Evolutionary conservation across 2,797 vertebrate species (phyloP), one percentile per base, ranked within the genome.

Genomic region (Falco cherrug): DNA sequence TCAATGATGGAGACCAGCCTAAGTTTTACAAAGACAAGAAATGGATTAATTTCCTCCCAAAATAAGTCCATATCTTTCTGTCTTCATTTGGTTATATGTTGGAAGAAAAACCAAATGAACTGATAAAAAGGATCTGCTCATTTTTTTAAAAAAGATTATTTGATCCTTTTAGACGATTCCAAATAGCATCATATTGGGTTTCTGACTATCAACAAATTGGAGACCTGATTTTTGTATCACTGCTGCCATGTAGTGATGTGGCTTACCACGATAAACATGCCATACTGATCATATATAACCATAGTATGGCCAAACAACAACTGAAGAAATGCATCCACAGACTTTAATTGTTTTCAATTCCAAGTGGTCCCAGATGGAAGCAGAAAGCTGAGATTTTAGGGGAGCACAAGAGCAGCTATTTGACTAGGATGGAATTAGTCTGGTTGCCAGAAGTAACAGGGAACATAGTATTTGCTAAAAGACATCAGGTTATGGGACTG

Each of bases 1-100:
- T 84, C 12, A 16, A 61, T 24, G 53, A 90, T 6, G 50, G n/a
- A 87, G 33, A 89, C 13, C 43, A 89, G 61, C 18, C 35, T 50
- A 41, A 39, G 33, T 64, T 76, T 93, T 67, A 68, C n/a, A 28
- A 77, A 90, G 53, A 83, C 45, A 84, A 77, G 50, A 88, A 87
- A 69, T 26, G 0, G 41, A 91, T 85, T 1, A 6, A 77, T 61
- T 78, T 95, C 26, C 20, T 86, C 45, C 54, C 11, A 13, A 20
- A 82, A 61, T 45, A 69, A 68, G 2, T 56, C 17, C 31, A 5
- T 70, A 63, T 83, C 56, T 39, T 84, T 89, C 56, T 60, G 41
- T 43, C 25, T 87, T 88, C 31, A 20, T 76, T 64, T 67, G 48
- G 19, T 53, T 16, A 50, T 35, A 37, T 3, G 12, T 45, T 43